A percentile compares a stretch with the other conserved stretches of the same genome.
Evolutionary conservation across 2,888 invertebrate species (phyloP).

Genomic region (Lingula anatina): DNA sequence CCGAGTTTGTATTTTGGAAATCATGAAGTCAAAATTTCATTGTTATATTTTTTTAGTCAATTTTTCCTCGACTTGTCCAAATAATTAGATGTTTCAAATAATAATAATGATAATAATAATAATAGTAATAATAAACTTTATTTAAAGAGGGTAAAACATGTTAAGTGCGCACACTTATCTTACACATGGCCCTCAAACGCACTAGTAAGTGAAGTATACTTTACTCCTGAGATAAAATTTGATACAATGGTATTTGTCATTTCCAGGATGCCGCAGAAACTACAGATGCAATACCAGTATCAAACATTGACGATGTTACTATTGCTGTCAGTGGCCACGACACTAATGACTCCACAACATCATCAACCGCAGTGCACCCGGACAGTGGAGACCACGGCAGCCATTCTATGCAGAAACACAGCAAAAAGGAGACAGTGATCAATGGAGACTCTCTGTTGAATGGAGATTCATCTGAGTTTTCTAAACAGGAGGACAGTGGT

Average conservation of each 20-base stretch:
- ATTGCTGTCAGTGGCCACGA: constrained; percentile 56
- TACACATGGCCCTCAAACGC: too few relatives aligned
- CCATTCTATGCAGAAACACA: too few relatives aligned
- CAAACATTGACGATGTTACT: constrained; percentile 44
- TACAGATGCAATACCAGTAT: constrained; percentile 30
- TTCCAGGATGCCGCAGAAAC: constrained; percentile 1
- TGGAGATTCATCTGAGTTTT: too few relatives aligned
- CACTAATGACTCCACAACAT: constrained; percentile 4
- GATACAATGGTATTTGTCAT: not conserved
- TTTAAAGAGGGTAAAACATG: too few relatives aligned
- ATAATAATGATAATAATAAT: not conserved
- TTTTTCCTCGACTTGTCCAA: not conserved
- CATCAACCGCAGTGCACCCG: too few relatives aligned
- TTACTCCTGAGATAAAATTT: too few relatives aligned
- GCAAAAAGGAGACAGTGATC: not conserved
- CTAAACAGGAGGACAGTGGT: too few relatives aligned
- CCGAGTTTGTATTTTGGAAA: not conserved
- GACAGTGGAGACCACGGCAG: too few relatives aligned
- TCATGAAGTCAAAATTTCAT: not conserved
- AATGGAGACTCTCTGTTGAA: too few relatives aligned
- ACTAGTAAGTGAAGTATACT: too few relatives aligned
- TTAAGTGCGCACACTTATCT: too few relatives aligned
- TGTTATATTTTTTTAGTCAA: not conserved
- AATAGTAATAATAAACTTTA: too few relatives aligned
- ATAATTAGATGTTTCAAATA: not conserved